Evolutionary conservation across 2,113 vertebrate species (phyloP), one percentile per base, ranked within the genome.

Genomic region (Furnarius figulus): DNA sequence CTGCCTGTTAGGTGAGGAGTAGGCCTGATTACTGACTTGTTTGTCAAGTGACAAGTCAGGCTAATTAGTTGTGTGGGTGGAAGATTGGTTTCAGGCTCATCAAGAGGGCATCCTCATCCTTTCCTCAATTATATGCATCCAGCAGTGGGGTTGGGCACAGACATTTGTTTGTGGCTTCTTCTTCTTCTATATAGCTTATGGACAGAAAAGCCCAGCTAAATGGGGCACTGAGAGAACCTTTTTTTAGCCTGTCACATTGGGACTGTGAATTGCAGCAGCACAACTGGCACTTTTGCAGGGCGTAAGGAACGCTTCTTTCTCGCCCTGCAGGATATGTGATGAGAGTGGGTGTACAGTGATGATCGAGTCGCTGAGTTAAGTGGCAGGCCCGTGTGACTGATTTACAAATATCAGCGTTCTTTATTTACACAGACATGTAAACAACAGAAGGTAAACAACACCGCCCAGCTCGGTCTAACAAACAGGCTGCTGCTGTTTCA

Each of bases 351-450:
- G 49, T 37, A 53, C 76, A 17, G 90, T 0, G 21, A 77, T 10
- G 80, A 85, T 56, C 24, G 8, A 97, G 65, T 42, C 68, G 53
- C 75, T 0, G 0, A 95, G 92, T 44, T 58, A 89, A 90, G 73
- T 24, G 75, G 72, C 88, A 89, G 80, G 83, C 55, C 82, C 17
- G 75, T 40, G 85, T 50, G 90, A 76, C 83, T 90, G 65, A 89
- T 56, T 93, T 97, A 96, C 96, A 96, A 97, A 96, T 94, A 92
- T 73, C 83, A 79, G 93, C 79, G 96, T 94, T 93, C 94, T 97
- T 97, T 97, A 97, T 97, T 97, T 94, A 95, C 80, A 95, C 46
- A 91, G 76, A 96, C 95, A 97, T 89, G 96, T 97, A 97, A 98
- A 98, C 95, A 87, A 96, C 95, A 96, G 91, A 94, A 96, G 91